These are phyloP conservation scores for Melanerpes aurifrons DNA, from an alignment of 2,113 vertebrate genomes.

Conservation along the genomic window DNA sequence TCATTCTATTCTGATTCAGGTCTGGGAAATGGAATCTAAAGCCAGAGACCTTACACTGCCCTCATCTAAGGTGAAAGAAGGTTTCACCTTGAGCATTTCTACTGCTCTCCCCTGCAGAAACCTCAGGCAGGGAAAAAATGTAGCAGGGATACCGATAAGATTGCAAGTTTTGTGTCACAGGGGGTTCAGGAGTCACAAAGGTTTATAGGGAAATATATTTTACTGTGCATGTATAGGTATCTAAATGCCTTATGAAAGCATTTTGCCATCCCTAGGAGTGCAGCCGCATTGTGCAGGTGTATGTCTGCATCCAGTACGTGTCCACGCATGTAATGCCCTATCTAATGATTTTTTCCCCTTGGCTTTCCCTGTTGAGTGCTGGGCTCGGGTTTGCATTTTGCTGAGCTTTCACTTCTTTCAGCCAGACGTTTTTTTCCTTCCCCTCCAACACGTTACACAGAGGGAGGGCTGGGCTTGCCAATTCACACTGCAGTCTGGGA, in stretches of 20 bases:
- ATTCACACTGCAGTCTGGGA: not conserved
- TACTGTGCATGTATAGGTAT: not conserved
- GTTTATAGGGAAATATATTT: not conserved
- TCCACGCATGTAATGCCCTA: constrained; percentile 57
- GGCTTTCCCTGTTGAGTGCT: constrained; percentile 34
- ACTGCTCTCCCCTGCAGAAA: not conserved
- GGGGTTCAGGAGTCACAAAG: not conserved
- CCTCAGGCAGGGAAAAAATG: not conserved
- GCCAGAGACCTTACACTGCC: not conserved
- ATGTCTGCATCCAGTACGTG: constrained; percentile 54
- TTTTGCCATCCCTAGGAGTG: not conserved
- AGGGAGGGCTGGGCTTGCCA: constrained; percentile 15
- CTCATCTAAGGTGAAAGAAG: not conserved
- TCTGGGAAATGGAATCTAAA: constrained; percentile 18
- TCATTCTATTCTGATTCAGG: not conserved
- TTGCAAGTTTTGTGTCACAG: not conserved
- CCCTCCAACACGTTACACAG: constrained; percentile 9
- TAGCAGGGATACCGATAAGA: not conserved
- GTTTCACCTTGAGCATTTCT: constrained; percentile 21
- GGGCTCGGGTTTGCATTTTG: constrained; percentile 44
- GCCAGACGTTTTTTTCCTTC: not conserved
- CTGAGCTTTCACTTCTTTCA: constrained; percentile 51
- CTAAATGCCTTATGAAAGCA: constrained; percentile 27
- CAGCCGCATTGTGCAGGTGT: constrained; percentile 41
- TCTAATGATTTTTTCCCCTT: constrained; percentile 58